Evolutionary conservation across 37 sponge, comb jelly and placozoan genomes (phyloP), one percentile per base, ranked within the genome.

Genomic region (Ephydatia muelleri): DNA sequence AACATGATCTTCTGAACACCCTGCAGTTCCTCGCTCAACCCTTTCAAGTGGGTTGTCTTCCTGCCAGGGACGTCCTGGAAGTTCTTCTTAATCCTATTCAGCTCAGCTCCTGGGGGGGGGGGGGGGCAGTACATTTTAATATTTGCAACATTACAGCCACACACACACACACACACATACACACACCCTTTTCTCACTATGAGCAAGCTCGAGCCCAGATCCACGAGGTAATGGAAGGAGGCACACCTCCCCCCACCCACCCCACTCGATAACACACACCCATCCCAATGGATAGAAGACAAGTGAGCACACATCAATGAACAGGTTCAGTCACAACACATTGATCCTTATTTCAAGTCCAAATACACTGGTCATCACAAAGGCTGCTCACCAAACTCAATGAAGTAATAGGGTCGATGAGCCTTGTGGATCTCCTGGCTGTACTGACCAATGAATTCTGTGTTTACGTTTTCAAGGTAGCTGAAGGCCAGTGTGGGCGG

Each of bases 1-100:
- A 97, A 93, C 99, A 99, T 99, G 73, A 99, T 97, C 39, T 92
- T 83, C 85, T 99, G 99, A 23, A 99, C 99, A 35, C 97, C 99
- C 47, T 95, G 95, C 30, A 99, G 80, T 64, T 99, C 96, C 68
- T 95, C 92, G 47, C 89, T 89, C 68, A 99, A 76, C 3, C 89
- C 81, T 67, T 75, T 82, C 66, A 99, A 80, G 75, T 95, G 92
- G 0, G 76, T 67, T 30, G 47, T 80, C 16, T 83, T 30, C 13
- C 93, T 84, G 16, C 94, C 83, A 68, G 91, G 85, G 21, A 83
- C 72, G 28, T 99, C 99, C 38, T 67, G 72, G 75, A 92, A 97
- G 72, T 77, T 82, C 89, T 89, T 94, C 91, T 93, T 99, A 64
- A 94, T 81, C 77, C 84, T 88, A 77, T 93, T 75, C 35, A 98